Evolutionary conservation across 1,140 invertebrate species (phyloP), one percentile per base, ranked within the genome.

Genomic region (Hermatobates lingyangjiaoensis): DNA sequence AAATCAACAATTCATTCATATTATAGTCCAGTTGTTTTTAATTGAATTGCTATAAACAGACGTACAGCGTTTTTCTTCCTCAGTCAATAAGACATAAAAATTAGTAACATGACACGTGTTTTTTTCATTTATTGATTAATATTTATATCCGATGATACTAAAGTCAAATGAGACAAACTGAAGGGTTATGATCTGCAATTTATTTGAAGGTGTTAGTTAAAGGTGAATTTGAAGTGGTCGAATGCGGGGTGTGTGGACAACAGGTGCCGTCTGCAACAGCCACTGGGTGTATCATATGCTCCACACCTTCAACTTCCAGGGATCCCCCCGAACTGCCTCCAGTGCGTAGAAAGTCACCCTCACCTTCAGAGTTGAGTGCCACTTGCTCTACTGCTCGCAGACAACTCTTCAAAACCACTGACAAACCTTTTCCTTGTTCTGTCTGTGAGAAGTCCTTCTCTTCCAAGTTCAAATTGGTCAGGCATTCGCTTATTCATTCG

Each of bases 381-480:
- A 5, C 18, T 5, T 20, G 21, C 5, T 4, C 39, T 10, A 42
- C 39, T 10, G 39, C 39, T 12, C 39, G 39, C 21, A 42, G 39
- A 20, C 39, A 42, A 20, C 21, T 42, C 14, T 42, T 42, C 18
- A 42, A 42, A 20, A 77, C 77, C 21, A 78, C 76, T 30, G 72
- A 77, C 56, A 71, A 77, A 52, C 79, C 79, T 1, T 83, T 78
- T 60, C 71, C 72, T 52, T 79, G 79, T 63, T 66, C 74, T 57
- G 59, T 74, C 57, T 79, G 77, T 62, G 70, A 73, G 52, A 80
- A 80, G 63, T 67, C 70, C 30, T 80, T 80, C 63, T 77, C 76
- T 54, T 79, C 77, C 27, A 77, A 77, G 63, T 80, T 80, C 61
- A 81, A 80, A 66, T 68, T 81, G 40, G 75, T 77, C 34, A 71